Evolutionary conservation across 2,113 vertebrate genomes (phyloP).

Genomic region (Pavo muticus): DNA sequence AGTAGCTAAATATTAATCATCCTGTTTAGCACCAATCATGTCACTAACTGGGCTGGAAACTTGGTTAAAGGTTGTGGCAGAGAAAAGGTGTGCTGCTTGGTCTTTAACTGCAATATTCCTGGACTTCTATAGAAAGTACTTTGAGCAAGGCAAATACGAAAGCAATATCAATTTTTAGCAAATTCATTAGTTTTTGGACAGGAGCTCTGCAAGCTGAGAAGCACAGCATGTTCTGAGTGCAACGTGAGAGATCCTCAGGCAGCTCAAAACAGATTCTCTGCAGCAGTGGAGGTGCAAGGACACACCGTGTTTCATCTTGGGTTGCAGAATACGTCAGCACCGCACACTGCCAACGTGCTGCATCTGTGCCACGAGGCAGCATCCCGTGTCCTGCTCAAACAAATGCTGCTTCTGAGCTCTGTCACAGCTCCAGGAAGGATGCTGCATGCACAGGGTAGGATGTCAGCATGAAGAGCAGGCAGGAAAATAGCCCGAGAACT

Average conservation of each 20-base stretch:
- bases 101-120: background rate
- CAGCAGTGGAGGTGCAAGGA: background rate
- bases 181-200: rapidly evolving
- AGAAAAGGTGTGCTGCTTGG: background rate
- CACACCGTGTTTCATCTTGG: background rate
- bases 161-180: background rate
- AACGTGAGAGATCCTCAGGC: background rate
- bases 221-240: background rate
- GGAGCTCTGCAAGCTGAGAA: background rate
- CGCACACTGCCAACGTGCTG: background rate
- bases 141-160: background rate
- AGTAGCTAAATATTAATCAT: constrained; percentile 70
- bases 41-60: constrained; percentile 45
- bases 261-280: background rate
- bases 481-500: background rate
- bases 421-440: background rate
- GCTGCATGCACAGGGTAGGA: background rate
- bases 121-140: background rate
- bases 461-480: background rate
- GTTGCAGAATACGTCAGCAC: background rate
- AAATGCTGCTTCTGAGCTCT: background rate
- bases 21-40: constrained; percentile 43
- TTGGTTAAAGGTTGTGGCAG: constrained; percentile 49
- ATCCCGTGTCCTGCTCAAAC: background rate
- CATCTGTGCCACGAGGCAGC: background rate